Evolutionary conservation across 2,888 invertebrate species (phyloP).

Genomic region (Craniophora ligustri): DNA sequence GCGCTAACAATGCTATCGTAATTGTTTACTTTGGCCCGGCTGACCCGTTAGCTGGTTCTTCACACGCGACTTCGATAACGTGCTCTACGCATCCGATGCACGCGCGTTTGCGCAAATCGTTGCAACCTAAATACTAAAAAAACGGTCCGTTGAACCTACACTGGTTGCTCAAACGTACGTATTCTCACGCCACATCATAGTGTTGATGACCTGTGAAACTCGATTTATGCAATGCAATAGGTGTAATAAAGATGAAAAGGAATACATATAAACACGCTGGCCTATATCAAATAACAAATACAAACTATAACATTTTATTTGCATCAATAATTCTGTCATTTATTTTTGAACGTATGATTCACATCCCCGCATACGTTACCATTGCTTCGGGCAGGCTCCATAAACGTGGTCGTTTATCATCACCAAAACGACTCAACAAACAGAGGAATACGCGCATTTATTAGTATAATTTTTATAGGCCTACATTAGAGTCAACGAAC

Average conservation of each 20-base stretch:
- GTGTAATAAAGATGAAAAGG: constrained; percentile 17
- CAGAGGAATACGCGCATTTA: constrained; percentile 37
- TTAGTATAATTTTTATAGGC: constrained; percentile 50
- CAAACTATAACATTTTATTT: constrained; percentile 20
- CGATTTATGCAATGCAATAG: constrained; percentile 30
- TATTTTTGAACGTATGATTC: constrained; percentile 33
- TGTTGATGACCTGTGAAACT: constrained; percentile 48
- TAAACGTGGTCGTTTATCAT: constrained; percentile 40
- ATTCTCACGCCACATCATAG: constrained; percentile 46
- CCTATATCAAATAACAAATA: constrained; percentile 29
- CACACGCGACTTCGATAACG: constrained; percentile 55
- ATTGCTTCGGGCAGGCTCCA: constrained; percentile 16
- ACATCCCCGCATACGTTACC: constrained; percentile 25
- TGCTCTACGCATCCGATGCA: constrained; percentile 62
- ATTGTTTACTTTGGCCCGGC: constrained; percentile 81
- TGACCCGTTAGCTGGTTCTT: constrained; percentile 70
- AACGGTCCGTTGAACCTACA: constrained; percentile 62
- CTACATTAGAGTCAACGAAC: constrained; percentile 55
- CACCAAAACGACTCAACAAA: constrained; percentile 30
- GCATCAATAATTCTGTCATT: constrained; percentile 28
- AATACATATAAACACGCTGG: constrained; percentile 9
- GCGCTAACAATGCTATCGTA: constrained; percentile 78
- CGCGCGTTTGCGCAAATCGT: constrained; percentile 69
- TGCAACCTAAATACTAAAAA: constrained; percentile 75
- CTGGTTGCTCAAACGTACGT: constrained; percentile 45